phyloP scores from a whole-genome alignment of 2,888 invertebrate genomes.

The Lissonota sp. region DNA sequence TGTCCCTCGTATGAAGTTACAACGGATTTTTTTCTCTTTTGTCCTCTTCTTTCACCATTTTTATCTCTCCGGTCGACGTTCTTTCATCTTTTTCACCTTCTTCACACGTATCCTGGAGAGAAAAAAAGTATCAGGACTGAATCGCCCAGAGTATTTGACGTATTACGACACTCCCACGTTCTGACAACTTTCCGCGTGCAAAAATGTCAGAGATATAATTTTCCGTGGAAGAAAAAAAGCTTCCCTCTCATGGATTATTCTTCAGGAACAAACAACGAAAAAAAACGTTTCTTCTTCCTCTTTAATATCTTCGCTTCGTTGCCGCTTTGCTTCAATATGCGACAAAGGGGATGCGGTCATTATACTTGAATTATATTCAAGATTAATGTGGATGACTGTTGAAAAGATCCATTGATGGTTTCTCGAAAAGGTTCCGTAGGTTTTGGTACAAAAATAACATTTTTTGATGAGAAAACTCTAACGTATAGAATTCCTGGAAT shows the following conservation, averaged over 20 bases:
- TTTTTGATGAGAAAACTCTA: no score
- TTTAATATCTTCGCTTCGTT: neutral
- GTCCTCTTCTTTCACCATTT: slow-evolving; percentile 6
- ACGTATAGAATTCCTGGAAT: no score
- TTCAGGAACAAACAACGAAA: slow-evolving; percentile 66
- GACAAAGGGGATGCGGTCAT: no score
- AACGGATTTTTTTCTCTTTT: slow-evolving; percentile 34
- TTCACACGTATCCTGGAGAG: slow-evolving; percentile 3
- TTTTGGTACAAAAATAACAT: no score
- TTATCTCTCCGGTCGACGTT: slow-evolving; percentile 26
- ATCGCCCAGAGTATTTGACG: slow-evolving; percentile 30
- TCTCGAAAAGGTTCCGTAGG: no score
- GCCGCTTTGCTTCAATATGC: neutral
- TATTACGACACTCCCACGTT: slow-evolving; percentile 25
- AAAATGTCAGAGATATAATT: slow-evolving; percentile 70
- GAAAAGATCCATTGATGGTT: no score
- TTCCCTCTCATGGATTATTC: slow-evolving; percentile 73
- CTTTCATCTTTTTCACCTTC: slow-evolving; percentile 51
- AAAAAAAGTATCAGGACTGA: neutral
- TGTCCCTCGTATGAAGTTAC: slow-evolving; percentile 39
- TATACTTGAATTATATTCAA: no score
- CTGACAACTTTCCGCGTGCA: slow-evolving; percentile 7
- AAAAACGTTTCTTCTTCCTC: slow-evolving; percentile 50
- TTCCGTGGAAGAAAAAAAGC: slow-evolving; percentile 71
- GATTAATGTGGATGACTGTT: no score